Evolutionary conservation across 2,797 vertebrate genomes (phyloP).

Genomic region (Buphagus erythrorhynchus): DNA sequence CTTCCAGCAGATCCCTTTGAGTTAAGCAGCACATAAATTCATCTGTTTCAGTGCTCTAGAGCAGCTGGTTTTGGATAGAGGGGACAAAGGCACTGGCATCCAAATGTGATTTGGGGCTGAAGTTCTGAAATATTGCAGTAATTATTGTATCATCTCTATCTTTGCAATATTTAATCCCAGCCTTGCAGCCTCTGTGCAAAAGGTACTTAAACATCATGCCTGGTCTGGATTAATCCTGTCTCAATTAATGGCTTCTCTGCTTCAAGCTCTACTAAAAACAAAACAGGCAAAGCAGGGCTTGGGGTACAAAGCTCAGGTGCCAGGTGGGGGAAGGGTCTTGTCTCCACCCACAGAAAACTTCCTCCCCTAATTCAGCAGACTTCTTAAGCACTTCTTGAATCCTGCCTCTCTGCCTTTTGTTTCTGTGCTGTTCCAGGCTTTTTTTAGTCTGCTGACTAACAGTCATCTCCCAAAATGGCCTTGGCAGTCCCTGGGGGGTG

Average conservation of each 20-base stretch:
- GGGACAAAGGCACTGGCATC: constrained; percentile 1
- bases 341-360: neutral
- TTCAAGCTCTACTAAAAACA: constrained; percentile 12
- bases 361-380: neutral
- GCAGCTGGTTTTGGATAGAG: constrained; percentile 12
- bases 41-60: neutral
- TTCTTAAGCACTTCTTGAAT: neutral
- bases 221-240: constrained; percentile 23
- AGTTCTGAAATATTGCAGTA: constrained; percentile 39
- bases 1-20: constrained; percentile 37
- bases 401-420: neutral
- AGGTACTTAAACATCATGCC: neutral
- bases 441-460: neutral
- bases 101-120: constrained; percentile 29
- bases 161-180: constrained; percentile 24
- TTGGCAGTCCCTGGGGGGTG: neutral
- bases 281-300: neutral
- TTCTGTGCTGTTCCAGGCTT: neutral
- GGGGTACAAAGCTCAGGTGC: neutral
- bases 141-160: constrained; percentile 17
- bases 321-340: neutral
- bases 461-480: neutral
- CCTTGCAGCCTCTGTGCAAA: constrained; percentile 32
- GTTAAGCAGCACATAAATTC: constrained; percentile 28
- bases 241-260: constrained; percentile 37